Percentiles rank a stretch among this genome's conserved stretches.
Evolutionary conservation across 2,888 invertebrate species (phyloP).

Genomic region (Argyra leucocephala): DNA sequence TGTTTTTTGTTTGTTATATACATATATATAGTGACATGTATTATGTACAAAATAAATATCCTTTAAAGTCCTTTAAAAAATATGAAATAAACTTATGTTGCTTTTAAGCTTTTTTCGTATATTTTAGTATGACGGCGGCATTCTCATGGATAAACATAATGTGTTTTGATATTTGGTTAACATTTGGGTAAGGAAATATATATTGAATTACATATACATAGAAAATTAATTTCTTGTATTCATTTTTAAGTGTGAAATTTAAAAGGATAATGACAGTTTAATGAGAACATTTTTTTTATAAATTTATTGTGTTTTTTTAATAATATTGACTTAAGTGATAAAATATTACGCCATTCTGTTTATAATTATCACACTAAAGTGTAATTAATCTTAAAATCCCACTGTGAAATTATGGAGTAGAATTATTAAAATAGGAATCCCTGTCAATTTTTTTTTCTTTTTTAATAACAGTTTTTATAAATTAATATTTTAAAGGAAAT

Average conservation of each 20-base stretch:
- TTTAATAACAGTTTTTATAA: neutral
- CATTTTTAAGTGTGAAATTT: too few relatives aligned
- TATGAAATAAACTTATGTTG: slow-evolving; percentile 3
- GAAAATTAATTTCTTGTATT: too few relatives aligned
- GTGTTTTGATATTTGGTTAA: slow-evolving; percentile 75
- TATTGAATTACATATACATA: too few relatives aligned
- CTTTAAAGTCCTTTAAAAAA: neutral
- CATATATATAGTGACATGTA: neutral
- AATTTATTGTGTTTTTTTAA: neutral
- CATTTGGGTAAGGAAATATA: slow-evolving; percentile 55
- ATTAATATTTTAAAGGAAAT: neutral
- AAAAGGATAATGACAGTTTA: too few relatives aligned
- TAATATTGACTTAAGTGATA: too few relatives aligned
- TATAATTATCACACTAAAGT: too few relatives aligned
- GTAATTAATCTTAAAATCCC: neutral
- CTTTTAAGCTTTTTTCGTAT: slow-evolving; percentile 55
- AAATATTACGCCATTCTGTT: too few relatives aligned
- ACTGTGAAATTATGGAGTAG: neutral
- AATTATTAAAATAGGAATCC: too few relatives aligned
- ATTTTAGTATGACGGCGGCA: slow-evolving; percentile 60
- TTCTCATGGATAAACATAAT: slow-evolving; percentile 71
- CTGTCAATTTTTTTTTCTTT: too few relatives aligned
- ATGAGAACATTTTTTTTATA: neutral
- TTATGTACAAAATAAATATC: neutral
- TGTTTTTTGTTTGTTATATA: neutral